Conservation (phyloP, 2,113 vertebrate species). For the Leucoraja erinaceus region DNA sequence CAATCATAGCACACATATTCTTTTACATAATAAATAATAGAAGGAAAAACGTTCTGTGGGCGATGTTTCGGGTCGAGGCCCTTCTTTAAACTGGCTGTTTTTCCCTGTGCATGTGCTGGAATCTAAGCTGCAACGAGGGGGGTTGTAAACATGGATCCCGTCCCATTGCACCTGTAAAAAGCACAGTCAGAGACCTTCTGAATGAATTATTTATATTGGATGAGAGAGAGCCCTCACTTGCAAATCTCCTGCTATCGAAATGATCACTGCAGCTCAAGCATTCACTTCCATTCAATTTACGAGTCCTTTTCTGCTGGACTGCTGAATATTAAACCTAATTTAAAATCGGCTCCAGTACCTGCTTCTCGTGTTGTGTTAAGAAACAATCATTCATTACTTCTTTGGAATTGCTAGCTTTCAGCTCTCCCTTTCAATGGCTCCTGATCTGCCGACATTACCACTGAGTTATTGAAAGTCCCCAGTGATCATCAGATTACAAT, state of each 20-base stretch:
- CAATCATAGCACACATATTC: too few relatives aligned
- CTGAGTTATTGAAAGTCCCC: slow-evolving; percentile 31
- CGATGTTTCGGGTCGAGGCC: too few relatives aligned
- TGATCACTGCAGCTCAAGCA: not conserved
- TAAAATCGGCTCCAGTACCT: not conserved
- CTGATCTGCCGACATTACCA: slow-evolving; percentile 22
- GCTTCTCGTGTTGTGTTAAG: not conserved
- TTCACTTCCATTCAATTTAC: not conserved
- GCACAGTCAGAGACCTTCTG: not conserved
- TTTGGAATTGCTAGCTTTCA: slow-evolving; percentile 17
- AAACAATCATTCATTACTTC: slow-evolving; percentile 1
- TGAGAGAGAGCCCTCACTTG: not conserved
- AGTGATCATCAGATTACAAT: slow-evolving; percentile 31
- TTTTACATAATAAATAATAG: too few relatives aligned
- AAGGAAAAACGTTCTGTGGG: too few relatives aligned
- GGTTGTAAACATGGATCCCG: too few relatives aligned
- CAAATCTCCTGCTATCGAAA: not conserved
- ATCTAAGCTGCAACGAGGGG: too few relatives aligned
- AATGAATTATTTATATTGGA: not conserved
- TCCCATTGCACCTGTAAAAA: not conserved
- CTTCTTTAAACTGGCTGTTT: too few relatives aligned
- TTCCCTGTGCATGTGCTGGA: too few relatives aligned
- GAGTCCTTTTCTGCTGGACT: not conserved
- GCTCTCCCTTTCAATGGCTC: slow-evolving; percentile 4
- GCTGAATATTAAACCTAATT: not conserved